Evolutionary conservation across 2,113 vertebrate genomes (phyloP).

Genomic region (Reinhardtius hippoglossoides): DNA sequence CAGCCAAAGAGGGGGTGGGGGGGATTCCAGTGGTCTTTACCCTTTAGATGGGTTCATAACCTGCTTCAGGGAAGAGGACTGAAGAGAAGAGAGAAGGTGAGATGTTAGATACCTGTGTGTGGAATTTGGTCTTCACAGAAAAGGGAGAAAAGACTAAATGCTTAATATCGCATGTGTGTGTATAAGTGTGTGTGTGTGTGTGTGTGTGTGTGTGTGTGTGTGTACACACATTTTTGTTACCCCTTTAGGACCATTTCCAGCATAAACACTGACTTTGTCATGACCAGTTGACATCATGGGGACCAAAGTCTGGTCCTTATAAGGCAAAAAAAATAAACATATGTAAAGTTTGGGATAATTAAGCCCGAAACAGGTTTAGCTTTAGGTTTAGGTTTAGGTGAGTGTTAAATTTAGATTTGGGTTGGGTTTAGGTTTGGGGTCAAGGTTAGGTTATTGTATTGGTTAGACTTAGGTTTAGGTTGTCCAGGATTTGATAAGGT

Average conservation of each 20-base stretch:
- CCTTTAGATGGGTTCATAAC: constrained; percentile 12
- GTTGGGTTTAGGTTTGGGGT: too few relatives aligned
- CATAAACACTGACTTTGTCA: too few relatives aligned
- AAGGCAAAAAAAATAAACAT: too few relatives aligned
- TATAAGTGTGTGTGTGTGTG: constrained; percentile 15
- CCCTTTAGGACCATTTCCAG: too few relatives aligned
- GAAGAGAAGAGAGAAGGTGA: constrained; percentile 50
- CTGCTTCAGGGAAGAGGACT: constrained; percentile 56
- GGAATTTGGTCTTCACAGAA: constrained; percentile 48
- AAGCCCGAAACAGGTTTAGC: too few relatives aligned
- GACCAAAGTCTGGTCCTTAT: too few relatives aligned
- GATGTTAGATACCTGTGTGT: constrained; percentile 59
- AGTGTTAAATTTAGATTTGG: too few relatives aligned
- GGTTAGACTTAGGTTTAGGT: background rate
- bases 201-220: background rate
- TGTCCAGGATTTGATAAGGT: too few relatives aligned
- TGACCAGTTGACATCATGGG: too few relatives aligned
- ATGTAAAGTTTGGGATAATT: too few relatives aligned
- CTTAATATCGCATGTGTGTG: constrained; percentile 13
- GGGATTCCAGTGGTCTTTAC: constrained; percentile 47
- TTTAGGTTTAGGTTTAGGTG: background rate
- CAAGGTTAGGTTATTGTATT: too few relatives aligned
- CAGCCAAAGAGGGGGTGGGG: constrained; percentile 10
- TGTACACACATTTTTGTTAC: background rate
- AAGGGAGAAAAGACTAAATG: constrained; percentile 28